Base-by-base conservation (phyloP, 2,113 vertebrate species). In the Urocynchramus pylzowi region DNA sequence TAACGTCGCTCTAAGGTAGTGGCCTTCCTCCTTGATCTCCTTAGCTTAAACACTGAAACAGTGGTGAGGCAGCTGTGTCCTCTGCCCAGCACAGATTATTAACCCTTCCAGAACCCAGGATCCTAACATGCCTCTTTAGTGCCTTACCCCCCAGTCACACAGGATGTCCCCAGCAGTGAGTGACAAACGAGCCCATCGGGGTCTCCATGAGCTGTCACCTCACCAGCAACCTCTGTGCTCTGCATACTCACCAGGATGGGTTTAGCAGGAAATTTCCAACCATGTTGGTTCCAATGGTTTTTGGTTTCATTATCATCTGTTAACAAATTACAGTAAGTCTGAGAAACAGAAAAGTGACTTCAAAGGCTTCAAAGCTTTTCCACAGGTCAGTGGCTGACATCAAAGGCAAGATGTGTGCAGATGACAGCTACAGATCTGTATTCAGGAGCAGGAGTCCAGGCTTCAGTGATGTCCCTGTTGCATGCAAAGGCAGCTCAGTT, bases 121-220 rank as follows among this genome's bases (percentile, higher is more conserved):
- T 52, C 37, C 53, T 31, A 23, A 84, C 67, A 35, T 45, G 13
- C 10, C 24, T 78, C 53, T 31, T 31, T 57, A 19, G 22, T 53
- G 56, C 33, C 60, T 49, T 30, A 79, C 2, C 2, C 54, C 27
- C 5, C 14, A 69, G 20, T 13, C 59, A 18, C 6, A n/a, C 0
- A 14, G 33, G 22, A 3, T 11, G 28, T 12, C 17, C 24, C 10
- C n/a, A 28, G 9, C 10, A 16, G 10, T 28, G 15, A 60, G 21
- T 42, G 45, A 44, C 2, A 0, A 35, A 13, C 0, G 0, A 64
- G 41, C 27, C 27, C 2, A 1, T 7, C 18, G n/a, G 37, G 54
- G 27, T 50, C 31, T 74, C 22, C 26, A 37, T 0, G 0, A 87
- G 35, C 14, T 4, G 2, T 16, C 60, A 49, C 18, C n/a, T 44